Base-by-base conservation (phyloP, 2,888 invertebrate species). In the Omphaloscelis lunosa region DNA sequence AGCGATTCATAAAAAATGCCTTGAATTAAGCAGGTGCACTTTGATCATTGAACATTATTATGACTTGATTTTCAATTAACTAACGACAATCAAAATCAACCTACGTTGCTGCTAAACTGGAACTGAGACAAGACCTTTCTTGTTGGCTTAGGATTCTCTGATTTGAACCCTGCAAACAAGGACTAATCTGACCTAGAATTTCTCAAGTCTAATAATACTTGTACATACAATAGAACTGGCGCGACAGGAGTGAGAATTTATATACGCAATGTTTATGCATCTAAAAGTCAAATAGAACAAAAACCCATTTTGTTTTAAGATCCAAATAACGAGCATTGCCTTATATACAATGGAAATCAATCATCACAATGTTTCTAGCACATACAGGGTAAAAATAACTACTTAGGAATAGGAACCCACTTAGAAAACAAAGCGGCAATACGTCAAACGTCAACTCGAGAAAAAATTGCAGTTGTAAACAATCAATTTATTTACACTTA, bases 401-500 rank as follows among this genome's bases (percentile, higher is more conserved):
- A 63, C 34, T 34, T 17, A 53, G 15, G 59, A 62, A 72, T 17
- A 45, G 15, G 67, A 62, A 72, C n/a, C 27, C 53, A 61, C 56
- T 59, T 66, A 63, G 27, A 56, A 70, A 67, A 68, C 62, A 61
- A 74, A 62, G 72, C 53, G 34, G 62, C 20, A 23, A 56, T 63
- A 67, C 63, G 41, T 74, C 29, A 79, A 79, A 82, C 69, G 83
- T 78, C 68, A 56, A 66, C 15, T 45, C 15, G 0, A 70, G 41
- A 69, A 74, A 68, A 74, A 72, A 69, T 20, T 0, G 15, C 20
- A 53, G 23, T 71, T 77, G 77, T 69, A 74, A 48, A 65, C 81
- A 67, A 63, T 68, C 39, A 74, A 74, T 76, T 75, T 53, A 82
- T 75, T 73, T 69, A 75, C 77, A 74, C 66, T 85, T 62, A 29